Conservation (phyloP, 2,888 invertebrate genomes). For the Drosophila planitibia region DNA sequence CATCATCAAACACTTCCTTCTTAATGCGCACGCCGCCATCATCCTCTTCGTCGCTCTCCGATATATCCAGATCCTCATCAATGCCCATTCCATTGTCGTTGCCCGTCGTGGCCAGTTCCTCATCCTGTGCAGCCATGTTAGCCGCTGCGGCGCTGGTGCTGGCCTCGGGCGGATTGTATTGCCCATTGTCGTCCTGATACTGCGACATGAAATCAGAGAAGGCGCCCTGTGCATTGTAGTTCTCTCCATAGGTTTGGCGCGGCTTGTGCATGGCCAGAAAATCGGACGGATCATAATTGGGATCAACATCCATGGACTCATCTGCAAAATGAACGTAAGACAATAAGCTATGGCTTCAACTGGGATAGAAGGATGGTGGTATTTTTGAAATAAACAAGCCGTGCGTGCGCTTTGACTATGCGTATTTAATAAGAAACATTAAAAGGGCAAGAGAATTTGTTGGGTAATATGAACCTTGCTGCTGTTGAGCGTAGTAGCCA, state of each 20-base stretch:
- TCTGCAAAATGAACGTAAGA: slow-evolving; percentile 84
- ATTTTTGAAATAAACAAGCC: slow-evolving; percentile 13
- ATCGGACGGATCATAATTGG: slow-evolving; percentile 94
- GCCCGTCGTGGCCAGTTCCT: slow-evolving; percentile 79
- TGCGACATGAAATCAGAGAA: slow-evolving; percentile 68
- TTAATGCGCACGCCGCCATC: slow-evolving; percentile 70
- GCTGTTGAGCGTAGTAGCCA: slow-evolving; percentile 87
- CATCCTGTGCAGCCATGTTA: slow-evolving; percentile 32
- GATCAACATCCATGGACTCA: slow-evolving; percentile 91
- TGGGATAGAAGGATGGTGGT: neutral
- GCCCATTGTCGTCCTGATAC: slow-evolving; percentile 69
- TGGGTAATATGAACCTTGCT: slow-evolving; percentile 82
- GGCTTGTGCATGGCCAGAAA: slow-evolving; percentile 88
- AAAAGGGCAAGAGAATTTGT: slow-evolving; percentile 21
- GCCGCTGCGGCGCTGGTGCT: slow-evolving; percentile 60
- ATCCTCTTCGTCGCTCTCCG: slow-evolving; percentile 90
- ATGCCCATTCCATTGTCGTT: slow-evolving; percentile 88
- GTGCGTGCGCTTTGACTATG: slow-evolving; percentile 31
- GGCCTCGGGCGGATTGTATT: slow-evolving; percentile 55
- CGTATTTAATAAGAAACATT: slow-evolving; percentile 17
- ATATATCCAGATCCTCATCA: slow-evolving; percentile 91
- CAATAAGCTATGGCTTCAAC: slow-evolving; percentile 1
- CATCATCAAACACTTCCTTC: slow-evolving; percentile 66
- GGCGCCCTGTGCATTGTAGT: slow-evolving; percentile 47
- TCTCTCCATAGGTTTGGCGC: slow-evolving; percentile 54